Evolutionary conservation across 2,888 invertebrate species (phyloP).

Genomic region (Aromia moschata): DNA sequence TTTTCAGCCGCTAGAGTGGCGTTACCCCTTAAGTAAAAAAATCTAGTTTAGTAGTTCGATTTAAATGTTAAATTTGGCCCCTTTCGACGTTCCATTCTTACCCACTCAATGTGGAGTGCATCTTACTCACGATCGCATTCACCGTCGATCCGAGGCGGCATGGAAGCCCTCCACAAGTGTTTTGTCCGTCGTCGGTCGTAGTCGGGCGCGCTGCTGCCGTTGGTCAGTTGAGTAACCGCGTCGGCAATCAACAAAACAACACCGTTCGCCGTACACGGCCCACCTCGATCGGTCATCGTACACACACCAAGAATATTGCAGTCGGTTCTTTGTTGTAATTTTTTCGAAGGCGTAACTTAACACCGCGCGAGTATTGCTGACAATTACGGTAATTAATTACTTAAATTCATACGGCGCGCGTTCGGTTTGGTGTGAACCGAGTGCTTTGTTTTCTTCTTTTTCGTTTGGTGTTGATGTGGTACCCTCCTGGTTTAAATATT

Average conservation of each 20-base stretch:
- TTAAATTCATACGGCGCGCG: background rate
- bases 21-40: too few species aligned
- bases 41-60: too few species aligned
- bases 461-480: slow-evolving; percentile 3
- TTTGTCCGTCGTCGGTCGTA: slow-evolving; percentile 3
- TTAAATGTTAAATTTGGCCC: too few species aligned
- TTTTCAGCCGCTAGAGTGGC: too few species aligned
- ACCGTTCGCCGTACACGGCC: slow-evolving; percentile 19
- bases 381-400: slow-evolving; percentile 3
- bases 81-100: too few species aligned
- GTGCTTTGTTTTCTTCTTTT: slow-evolving; percentile 2
- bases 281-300: slow-evolving; percentile 21
- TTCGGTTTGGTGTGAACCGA: slow-evolving; percentile 23
- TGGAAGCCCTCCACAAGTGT: slow-evolving; percentile 19
- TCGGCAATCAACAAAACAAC: slow-evolving; percentile 27
- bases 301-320: slow-evolving; percentile 16
- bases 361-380: slow-evolving; percentile 6
- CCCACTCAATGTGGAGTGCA: too few species aligned
- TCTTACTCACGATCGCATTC: too few species aligned
- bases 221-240: slow-evolving; percentile 29
- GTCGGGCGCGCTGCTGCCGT: background rate
- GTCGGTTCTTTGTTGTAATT: slow-evolving; percentile 24
- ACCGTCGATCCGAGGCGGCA: slow-evolving; percentile 12
- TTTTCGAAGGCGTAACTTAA: slow-evolving; percentile 4
- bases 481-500: background rate